These are phyloP conservation scores for Callyntrura sp. DNA, from an alignment of 2,888 invertebrate genomes.

Conservation along the genomic window DNA sequence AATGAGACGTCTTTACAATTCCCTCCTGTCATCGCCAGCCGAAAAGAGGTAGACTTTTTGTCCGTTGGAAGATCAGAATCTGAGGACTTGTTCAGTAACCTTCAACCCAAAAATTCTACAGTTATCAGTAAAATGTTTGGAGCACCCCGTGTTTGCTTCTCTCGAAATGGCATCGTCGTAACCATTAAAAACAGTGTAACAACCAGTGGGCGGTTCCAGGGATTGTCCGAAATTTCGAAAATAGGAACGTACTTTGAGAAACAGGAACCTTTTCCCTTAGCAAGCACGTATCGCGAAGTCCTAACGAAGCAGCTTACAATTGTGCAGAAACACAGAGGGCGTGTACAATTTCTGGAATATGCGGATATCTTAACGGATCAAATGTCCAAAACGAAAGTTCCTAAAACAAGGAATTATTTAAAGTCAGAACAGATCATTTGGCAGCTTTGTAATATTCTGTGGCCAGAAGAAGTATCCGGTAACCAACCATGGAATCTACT, in stretches of 20 bases:
- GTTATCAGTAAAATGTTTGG: neutral
- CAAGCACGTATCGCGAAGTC: neutral
- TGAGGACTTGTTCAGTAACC: neutral
- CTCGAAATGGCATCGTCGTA: conserved; percentile 70
- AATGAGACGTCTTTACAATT: no score
- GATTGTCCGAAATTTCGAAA: neutral
- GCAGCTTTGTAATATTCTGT: conserved; percentile 92
- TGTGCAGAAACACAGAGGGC: neutral
- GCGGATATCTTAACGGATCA: neutral
- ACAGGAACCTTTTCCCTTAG: neutral
- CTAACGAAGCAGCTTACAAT: conserved; percentile 22
- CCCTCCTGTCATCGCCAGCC: neutral
- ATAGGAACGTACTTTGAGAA: conserved; percentile 23
- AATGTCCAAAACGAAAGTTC: neutral
- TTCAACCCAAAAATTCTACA: neutral
- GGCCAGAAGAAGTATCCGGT: conserved; percentile 87
- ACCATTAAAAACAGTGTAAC: conserved; percentile 19
- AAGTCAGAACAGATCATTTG: conserved; percentile 86
- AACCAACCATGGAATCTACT: neutral
- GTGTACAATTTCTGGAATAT: conserved; percentile 1
- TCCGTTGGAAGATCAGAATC: neutral
- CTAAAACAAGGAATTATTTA: neutral
- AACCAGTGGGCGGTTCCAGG: neutral
- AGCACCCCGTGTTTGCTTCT: conserved; percentile 74
- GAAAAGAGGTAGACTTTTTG: conserved; percentile 1